Conservation (phyloP, 2,888 invertebrate species). For the Hoplodrina blanda region DNA sequence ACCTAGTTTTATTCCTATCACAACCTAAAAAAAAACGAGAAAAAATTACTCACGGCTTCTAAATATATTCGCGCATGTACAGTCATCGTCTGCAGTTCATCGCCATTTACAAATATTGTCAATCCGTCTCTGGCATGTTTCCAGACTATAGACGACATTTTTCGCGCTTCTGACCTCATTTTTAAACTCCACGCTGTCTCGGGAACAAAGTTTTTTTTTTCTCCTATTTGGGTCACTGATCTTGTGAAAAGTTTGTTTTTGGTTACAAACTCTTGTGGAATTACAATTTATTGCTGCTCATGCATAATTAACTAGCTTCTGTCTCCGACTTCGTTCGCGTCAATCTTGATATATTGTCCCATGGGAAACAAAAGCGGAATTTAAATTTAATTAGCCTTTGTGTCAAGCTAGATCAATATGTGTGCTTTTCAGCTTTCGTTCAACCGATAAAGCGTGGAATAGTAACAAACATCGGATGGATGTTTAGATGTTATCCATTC, state of each 20-base stretch:
- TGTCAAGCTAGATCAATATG: too few species aligned
- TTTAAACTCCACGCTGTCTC: slow-evolving; percentile 82
- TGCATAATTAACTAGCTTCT: too few species aligned
- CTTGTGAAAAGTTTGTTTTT: slow-evolving; percentile 33
- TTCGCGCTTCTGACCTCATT: slow-evolving; percentile 82
- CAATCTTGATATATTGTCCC: too few species aligned
- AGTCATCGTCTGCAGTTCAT: slow-evolving; percentile 73
- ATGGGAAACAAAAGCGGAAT: too few species aligned
- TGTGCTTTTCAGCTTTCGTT: too few species aligned
- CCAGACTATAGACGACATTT: slow-evolving; percentile 80
- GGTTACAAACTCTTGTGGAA: background rate
- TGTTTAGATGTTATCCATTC: too few species aligned
- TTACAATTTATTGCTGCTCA: too few species aligned
- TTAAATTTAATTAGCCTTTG: too few species aligned
- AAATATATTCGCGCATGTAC: slow-evolving; percentile 63
- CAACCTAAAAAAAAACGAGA: slow-evolving; percentile 42
- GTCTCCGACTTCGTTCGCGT: too few species aligned
- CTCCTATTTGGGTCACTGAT: slow-evolving; percentile 66
- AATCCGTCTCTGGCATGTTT: slow-evolving; percentile 73
- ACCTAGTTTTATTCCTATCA: slow-evolving; percentile 19
- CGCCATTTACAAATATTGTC: slow-evolving; percentile 78
- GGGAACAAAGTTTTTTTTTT: slow-evolving; percentile 56
- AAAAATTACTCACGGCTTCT: slow-evolving; percentile 60
- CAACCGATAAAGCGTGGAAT: too few species aligned
- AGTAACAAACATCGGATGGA: too few species aligned